Base-by-base conservation (phyloP, 2,113 vertebrate species). In the Thamnophis sirtalis region DNA sequence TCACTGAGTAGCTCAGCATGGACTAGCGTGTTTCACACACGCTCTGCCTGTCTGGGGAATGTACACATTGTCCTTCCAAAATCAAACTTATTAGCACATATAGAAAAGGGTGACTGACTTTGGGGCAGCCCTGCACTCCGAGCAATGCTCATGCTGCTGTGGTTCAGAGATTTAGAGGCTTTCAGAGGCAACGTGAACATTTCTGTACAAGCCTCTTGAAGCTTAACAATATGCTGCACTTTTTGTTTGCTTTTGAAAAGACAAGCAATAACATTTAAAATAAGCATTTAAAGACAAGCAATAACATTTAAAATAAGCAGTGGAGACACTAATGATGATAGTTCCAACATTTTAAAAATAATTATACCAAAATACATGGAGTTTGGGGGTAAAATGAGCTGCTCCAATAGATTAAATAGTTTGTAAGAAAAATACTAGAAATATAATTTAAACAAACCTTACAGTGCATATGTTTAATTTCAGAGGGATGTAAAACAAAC, bases 1-100 rank as follows among this genome's bases (percentile, higher is more conserved):
- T 96, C 97, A 95, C 97, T 97, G 96, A 98, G 98, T 96, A 98
- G 97, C 97, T 94, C 97, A 97, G 97, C 97, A 97, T 95, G 97
- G 97, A 96, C 97, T 91, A 95, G 97, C 97, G 95, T 98, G 97
- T 98, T 98, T 97, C 97, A 97, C 97, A 97, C 97, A 97, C 97
- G 92, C 97, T 96, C 94, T 95, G 97, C 96, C 97, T 97, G 98
- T 97, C 97, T 98, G 95, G 97, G 98, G 97, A 98, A 97, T 98
- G 97, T 97, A 97, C 97, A 97, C 98, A 97, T 97, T 98, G 97
- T 98, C 97, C 98, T 97, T 98, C 97, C 97, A 98, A 97, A 97
- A 97, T 98, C 97, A 97, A 97, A 97, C 97, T 97, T 97, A 98
- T 98, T 98, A 98, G 97, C 97, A 97, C 97, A 96, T 97, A 97